Evolutionary conservation across 2,113 vertebrate genomes (phyloP).

Genomic region (Vombatus ursinus): DNA sequence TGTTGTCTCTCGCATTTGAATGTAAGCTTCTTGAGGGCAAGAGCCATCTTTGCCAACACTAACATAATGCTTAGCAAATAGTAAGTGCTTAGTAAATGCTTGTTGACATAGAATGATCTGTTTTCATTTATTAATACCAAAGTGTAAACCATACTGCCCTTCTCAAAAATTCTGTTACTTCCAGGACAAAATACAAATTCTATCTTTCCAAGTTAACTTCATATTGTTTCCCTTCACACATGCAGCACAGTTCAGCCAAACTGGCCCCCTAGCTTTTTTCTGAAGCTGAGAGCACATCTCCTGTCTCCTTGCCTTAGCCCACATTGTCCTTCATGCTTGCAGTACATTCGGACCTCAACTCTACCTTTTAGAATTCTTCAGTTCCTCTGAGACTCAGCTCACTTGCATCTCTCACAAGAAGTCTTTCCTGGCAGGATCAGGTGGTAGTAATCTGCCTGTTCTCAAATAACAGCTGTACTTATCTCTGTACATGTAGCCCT

Average conservation of each 20-base stretch:
- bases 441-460: background rate
- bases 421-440: background rate
- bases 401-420: background rate
- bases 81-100: background rate
- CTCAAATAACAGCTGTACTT: background rate
- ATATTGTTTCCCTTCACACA: background rate
- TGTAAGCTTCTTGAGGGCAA: background rate
- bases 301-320: background rate
- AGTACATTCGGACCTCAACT: background rate
- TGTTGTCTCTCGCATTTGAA: background rate
- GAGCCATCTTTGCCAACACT: background rate
- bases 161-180: background rate
- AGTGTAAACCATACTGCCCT: background rate
- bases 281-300: background rate
- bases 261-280: background rate
- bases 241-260: background rate
- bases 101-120: background rate
- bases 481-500: background rate
- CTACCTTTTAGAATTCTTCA: background rate
- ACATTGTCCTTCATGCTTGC: background rate
- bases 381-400: background rate
- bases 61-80: background rate
- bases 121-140: background rate
- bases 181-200: background rate
- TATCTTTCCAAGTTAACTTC: background rate